phyloP scores from a whole-genome alignment of 2,113 vertebrate genomes.

The Connochaetes taurinus region DNA sequence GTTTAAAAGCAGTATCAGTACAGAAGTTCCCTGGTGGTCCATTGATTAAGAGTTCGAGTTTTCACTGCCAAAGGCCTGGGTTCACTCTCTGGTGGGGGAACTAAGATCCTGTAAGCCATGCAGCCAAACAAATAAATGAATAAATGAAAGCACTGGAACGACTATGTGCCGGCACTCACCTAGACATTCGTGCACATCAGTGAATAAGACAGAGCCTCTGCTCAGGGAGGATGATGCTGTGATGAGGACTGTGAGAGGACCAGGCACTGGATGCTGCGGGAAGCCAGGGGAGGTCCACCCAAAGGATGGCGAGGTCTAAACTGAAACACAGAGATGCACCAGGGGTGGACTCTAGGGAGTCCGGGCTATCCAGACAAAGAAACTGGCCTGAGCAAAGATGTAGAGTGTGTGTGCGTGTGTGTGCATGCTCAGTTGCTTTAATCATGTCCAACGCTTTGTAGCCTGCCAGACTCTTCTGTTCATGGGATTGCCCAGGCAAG shows the following conservation, averaged over 20 bases:
- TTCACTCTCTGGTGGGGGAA: neutral
- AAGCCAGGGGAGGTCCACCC: neutral
- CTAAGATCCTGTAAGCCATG: neutral
- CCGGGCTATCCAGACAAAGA: neutral
- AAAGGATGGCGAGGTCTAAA: neutral
- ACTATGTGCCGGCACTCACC: neutral
- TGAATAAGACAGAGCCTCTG: neutral
- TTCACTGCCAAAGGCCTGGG: neutral
- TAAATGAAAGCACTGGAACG: neutral
- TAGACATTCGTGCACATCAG: neutral
- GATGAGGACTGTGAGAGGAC: neutral
- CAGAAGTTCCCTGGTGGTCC: neutral
- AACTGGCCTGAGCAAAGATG: neutral
- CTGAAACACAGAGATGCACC: neutral
- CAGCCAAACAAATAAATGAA: neutral
- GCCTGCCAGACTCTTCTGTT: neutral
- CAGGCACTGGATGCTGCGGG: fast-evolving
- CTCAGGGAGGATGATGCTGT: neutral
- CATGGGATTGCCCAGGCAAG: neutral
- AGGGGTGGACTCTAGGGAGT: neutral
- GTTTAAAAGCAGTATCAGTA: neutral
- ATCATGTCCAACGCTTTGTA: neutral
- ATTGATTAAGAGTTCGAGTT: neutral
- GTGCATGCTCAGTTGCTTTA: neutral
- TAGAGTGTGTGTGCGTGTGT: too few species aligned